These are phyloP conservation scores for Cephalopachus bancanus DNA, from an alignment of 2,797 vertebrate genomes.

Conservation along the genomic window DNA sequence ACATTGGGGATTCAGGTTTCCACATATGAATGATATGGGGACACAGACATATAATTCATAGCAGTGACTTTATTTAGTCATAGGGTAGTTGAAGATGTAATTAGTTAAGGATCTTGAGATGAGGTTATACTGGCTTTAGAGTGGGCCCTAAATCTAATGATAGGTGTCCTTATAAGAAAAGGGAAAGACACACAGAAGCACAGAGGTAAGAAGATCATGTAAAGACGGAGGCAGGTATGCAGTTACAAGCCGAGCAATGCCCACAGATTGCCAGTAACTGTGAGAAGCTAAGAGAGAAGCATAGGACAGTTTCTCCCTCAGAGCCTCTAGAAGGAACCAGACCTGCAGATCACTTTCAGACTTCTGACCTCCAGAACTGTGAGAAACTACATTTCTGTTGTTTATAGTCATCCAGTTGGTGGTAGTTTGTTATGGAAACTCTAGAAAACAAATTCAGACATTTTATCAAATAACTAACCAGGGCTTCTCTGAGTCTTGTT, in stretches of 20 bases:
- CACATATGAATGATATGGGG: not conserved
- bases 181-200: not conserved
- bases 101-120: slow-evolving; percentile 9
- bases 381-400: not conserved
- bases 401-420: not conserved
- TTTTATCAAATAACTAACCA: not conserved
- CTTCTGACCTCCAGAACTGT: not conserved
- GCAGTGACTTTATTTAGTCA: not conserved
- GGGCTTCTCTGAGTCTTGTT: not conserved
- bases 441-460: not conserved
- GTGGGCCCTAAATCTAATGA: not conserved
- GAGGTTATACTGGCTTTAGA: not conserved
- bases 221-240: not conserved
- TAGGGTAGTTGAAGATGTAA: not conserved
- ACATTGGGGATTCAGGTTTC: not conserved
- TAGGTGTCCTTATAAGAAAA: not conserved
- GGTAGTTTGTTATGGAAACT: not conserved
- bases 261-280: not conserved
- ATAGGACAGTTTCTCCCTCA: not conserved
- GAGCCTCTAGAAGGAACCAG: not conserved
- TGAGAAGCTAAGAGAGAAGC: not conserved
- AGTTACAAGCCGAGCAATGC: not conserved
- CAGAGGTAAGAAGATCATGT: not conserved
- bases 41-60: not conserved
- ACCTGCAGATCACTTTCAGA: not conserved